Conservation (phyloP, 2,113 vertebrate genomes). For the Helogale parvula region DNA sequence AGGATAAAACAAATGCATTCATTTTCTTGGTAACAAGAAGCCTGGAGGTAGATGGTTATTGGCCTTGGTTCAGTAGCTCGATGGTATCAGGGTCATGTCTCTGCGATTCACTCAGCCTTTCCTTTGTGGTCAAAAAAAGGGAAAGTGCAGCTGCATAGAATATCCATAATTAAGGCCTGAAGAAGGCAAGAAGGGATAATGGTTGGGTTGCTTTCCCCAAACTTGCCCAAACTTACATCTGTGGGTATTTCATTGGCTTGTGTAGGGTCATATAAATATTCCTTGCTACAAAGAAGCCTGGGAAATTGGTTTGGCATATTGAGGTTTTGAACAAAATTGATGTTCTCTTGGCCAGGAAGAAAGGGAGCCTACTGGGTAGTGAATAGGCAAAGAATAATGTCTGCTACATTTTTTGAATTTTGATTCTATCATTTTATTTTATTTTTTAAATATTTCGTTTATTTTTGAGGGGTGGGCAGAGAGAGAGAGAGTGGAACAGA, state of each 20-base stretch:
- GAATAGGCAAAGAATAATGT: neutral
- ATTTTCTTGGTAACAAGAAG: constrained; percentile 14
- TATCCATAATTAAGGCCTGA: neutral
- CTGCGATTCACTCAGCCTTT: neutral
- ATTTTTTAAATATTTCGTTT: too few species aligned
- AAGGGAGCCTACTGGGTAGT: neutral
- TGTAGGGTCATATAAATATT: neutral
- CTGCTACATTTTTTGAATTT: neutral
- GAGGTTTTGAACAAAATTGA: neutral
- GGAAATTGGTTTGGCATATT: neutral
- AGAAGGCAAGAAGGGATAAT: neutral
- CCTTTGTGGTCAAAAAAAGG: neutral
- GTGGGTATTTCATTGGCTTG: neutral
- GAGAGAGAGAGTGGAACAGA: too few species aligned
- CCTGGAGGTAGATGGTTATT: neutral
- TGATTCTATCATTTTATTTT: neutral
- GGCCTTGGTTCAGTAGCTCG: neutral
- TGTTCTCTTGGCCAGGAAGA: neutral
- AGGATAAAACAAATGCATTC: neutral
- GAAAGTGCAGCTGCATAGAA: neutral
- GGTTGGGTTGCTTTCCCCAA: neutral
- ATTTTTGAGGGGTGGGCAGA: too few species aligned
- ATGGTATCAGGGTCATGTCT: neutral
- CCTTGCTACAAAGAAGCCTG: neutral
- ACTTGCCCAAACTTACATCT: neutral